Percentiles rank a stretch among this genome's conserved stretches.
Evolutionary conservation across 1,140 invertebrate species (phyloP).

Genomic region (Scaptomyza hsui): DNA sequence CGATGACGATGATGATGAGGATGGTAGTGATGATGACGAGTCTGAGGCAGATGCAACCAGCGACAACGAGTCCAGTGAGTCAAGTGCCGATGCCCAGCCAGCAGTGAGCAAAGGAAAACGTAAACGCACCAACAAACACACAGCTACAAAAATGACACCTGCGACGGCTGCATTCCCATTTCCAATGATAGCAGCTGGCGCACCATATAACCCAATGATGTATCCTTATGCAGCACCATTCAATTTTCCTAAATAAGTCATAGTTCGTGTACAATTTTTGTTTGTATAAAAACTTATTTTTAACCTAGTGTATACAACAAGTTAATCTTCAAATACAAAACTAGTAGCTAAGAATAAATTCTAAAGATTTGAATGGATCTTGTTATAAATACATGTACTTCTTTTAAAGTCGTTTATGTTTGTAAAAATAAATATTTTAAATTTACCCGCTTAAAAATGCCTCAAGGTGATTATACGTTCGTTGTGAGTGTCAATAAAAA

Average conservation of each 20-base stretch:
- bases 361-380: too few relatives aligned
- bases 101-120: conserved; percentile 41
- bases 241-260: conserved; percentile 53
- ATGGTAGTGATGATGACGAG: conserved; percentile 33
- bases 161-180: conserved; percentile 57
- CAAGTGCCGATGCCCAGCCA: conserved; percentile 45
- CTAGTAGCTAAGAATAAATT: background rate
- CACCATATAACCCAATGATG: conserved; percentile 65
- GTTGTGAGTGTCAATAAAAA: background rate
- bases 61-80: conserved; percentile 50
- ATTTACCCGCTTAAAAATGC: background rate
- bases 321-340: too few relatives aligned
- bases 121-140: conserved; percentile 48
- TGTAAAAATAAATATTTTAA: too few relatives aligned
- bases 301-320: too few relatives aligned
- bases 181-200: conserved; percentile 53
- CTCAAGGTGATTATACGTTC: background rate
- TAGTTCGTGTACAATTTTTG: conserved; percentile 22
- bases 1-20: conserved; percentile 39
- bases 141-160: conserved; percentile 23
- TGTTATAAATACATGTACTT: too few relatives aligned
- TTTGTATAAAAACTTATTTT: conserved; percentile 21
- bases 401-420: too few relatives aligned
- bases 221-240: conserved; percentile 63
- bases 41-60: conserved; percentile 32